Percentiles rank a stretch among this genome's conserved stretches.
phyloP scores from a whole-genome alignment of 2,888 invertebrate genomes.

The Podotricha telesiphe region DNA sequence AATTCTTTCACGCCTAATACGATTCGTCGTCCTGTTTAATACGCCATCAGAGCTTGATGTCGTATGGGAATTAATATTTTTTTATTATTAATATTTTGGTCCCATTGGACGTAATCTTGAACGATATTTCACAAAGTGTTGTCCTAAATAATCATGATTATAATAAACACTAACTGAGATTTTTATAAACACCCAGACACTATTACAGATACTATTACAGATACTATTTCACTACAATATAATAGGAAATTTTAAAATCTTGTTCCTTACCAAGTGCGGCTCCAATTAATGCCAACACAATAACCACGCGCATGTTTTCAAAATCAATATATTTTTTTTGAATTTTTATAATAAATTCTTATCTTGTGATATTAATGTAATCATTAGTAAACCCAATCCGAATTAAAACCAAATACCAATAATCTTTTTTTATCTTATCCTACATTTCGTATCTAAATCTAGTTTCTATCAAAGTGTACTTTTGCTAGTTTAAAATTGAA shows the following conservation, averaged over 20 bases:
- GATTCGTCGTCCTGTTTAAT: no score
- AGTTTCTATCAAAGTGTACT: not conserved
- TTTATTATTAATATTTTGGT: no score
- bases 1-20: no score
- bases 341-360: conserved; percentile 13
- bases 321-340: not conserved
- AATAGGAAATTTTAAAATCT: not conserved
- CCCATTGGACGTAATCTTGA: no score
- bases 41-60: no score
- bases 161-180: no score
- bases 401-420: not conserved
- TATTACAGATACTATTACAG: no score
- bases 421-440: not conserved
- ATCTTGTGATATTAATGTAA: conserved; percentile 6
- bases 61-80: no score
- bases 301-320: conserved; percentile 12
- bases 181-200: no score
- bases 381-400: not conserved
- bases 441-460: not conserved
- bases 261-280: conserved; percentile 13
- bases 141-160: no score
- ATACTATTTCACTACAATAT: not conserved
- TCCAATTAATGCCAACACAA: conserved; percentile 6
- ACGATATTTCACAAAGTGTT: no score
- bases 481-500: no score